Conservation (phyloP, 2,888 invertebrate species). For the Harpalus rufipes region DNA sequence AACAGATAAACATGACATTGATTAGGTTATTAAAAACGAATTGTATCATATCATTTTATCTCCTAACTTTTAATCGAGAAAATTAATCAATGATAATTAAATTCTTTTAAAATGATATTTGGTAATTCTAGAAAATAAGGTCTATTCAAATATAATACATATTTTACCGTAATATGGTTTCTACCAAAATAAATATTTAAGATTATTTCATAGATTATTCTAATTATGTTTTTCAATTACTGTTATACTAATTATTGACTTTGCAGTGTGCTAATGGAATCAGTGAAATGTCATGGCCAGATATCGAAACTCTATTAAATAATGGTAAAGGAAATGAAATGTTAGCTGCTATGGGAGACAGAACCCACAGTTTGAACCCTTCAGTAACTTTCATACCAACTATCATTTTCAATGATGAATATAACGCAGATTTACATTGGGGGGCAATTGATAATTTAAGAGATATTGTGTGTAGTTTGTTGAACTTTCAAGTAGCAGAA, state of each 20-base stretch:
- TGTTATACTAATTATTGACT: not conserved
- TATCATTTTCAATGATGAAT: constrained; percentile 75
- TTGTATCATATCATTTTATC: no score
- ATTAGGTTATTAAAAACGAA: no score
- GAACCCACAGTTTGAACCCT: constrained; percentile 73
- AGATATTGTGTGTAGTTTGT: not conserved
- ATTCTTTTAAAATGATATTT: no score
- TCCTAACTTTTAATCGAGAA: no score
- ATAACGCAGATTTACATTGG: constrained; percentile 68
- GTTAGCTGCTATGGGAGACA: constrained; percentile 75
- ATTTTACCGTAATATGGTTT: no score
- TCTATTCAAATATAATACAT: no score
- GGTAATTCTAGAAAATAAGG: no score
- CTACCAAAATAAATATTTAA: no score
- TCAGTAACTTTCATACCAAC: constrained; percentile 76
- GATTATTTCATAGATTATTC: no score
- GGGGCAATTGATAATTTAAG: constrained; percentile 64
- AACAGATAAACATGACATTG: no score
- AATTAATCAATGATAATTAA: no score
- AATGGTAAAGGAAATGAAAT: constrained; percentile 73
- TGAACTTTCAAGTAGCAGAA: not conserved
- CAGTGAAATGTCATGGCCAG: constrained; percentile 70
- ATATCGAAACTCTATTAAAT: constrained; percentile 72
- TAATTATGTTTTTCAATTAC: no score
- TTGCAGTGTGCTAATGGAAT: constrained; percentile 75